Percentiles rank a stretch among this genome's conserved stretches.
These are phyloP conservation scores for Microplitis demolitor DNA, from an alignment of 1,140 invertebrate species.

Conservation along the genomic window DNA sequence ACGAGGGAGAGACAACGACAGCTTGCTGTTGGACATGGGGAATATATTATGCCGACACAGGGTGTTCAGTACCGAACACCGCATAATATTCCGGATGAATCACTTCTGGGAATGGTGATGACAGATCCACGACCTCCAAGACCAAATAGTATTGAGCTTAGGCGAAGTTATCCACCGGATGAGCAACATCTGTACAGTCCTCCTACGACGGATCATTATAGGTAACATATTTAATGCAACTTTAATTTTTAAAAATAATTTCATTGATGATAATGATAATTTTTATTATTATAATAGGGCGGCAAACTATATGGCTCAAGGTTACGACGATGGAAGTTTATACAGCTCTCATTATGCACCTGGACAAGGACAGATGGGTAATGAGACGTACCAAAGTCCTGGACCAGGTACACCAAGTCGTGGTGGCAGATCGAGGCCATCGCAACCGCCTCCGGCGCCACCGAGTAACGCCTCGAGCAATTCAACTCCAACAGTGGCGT, in stretches of 20 bases:
- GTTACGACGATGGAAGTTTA: conserved; percentile 56
- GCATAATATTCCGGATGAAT: conserved; percentile 56
- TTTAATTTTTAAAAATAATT: background rate
- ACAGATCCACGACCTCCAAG: conserved; percentile 67
- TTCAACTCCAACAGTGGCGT: conserved; percentile 70
- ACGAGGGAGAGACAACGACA: conserved; percentile 84
- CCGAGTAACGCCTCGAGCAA: conserved; percentile 72
- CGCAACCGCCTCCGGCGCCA: conserved; percentile 84
- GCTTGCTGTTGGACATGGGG: conserved; percentile 81
- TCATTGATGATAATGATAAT: background rate
- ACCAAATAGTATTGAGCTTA: conserved; percentile 78
- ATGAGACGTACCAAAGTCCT: conserved; percentile 58
- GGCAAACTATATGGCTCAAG: conserved; percentile 50
- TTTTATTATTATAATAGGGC: conserved; percentile 35
- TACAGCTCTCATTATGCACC: conserved; percentile 59
- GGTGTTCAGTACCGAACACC: conserved; percentile 54
- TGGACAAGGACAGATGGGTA: conserved; percentile 53
- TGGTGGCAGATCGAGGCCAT: conserved; percentile 70
- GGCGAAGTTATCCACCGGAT: conserved; percentile 70
- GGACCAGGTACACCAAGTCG: conserved; percentile 66
- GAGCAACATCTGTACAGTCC: conserved; percentile 63
- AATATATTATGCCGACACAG: conserved; percentile 78
- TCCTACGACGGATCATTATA: conserved; percentile 56
- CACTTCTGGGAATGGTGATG: conserved; percentile 56
- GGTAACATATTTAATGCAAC: conserved; percentile 34